phyloP scores from a whole-genome alignment of 2,888 invertebrate species.

The Plemyria rubiginata region DNA sequence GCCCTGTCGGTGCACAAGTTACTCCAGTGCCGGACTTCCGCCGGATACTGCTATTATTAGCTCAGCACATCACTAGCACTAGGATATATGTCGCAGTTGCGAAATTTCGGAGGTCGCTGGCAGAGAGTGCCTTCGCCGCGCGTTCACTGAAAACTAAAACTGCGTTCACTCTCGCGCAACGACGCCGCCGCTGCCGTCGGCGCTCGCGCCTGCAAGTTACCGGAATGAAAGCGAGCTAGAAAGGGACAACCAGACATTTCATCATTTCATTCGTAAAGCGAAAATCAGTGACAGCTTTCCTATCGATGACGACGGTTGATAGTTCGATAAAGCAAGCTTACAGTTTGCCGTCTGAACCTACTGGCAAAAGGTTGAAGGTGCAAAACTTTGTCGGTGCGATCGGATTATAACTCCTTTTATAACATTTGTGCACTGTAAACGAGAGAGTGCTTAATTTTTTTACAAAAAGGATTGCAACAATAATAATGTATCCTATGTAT shows the following conservation, averaged over 20 bases:
- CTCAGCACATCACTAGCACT: constrained; percentile 77
- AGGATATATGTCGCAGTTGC: constrained; percentile 65
- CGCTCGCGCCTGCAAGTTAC: constrained; percentile 50
- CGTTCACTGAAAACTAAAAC: constrained; percentile 79
- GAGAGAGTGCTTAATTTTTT: not conserved
- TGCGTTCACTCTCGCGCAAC: constrained; percentile 64
- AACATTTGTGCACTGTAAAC: not conserved
- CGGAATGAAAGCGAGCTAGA: constrained; percentile 76
- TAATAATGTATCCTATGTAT: not conserved
- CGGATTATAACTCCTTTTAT: not conserved
- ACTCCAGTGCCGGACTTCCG: constrained; percentile 57
- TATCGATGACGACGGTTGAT: constrained; percentile 50
- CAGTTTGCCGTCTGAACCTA: constrained; percentile 26
- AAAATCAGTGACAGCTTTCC: constrained; percentile 69
- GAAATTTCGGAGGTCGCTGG: constrained; percentile 73
- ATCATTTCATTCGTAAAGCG: constrained; percentile 67
- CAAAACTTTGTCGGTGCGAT: constrained; percentile 4
- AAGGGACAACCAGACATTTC: constrained; percentile 76
- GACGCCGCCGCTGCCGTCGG: constrained; percentile 39
- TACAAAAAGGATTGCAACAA: not conserved
- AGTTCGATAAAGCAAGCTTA: constrained; percentile 48
- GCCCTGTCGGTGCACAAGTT: constrained; percentile 52
- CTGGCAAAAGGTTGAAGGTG: not conserved
- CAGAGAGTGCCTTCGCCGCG: constrained; percentile 76
- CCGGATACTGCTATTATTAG: constrained; percentile 54